These are phyloP conservation scores for Buathra laborator DNA, from an alignment of 2,888 invertebrate genomes.

Conservation along the genomic window DNA sequence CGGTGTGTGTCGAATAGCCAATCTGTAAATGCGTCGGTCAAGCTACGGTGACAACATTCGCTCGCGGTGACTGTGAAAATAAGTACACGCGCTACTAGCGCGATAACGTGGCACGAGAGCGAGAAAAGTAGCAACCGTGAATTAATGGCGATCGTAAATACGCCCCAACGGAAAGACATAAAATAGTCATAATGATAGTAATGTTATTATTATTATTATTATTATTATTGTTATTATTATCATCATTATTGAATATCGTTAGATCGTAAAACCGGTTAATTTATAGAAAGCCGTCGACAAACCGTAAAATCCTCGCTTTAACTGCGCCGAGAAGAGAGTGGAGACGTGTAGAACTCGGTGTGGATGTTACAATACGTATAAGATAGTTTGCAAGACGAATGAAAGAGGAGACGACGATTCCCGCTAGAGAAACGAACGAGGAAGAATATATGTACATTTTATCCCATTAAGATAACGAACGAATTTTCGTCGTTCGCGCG, in stretches of 20 bases:
- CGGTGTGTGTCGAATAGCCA: slow-evolving; percentile 11
- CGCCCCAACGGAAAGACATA: slow-evolving; percentile 72
- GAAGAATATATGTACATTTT: slow-evolving; percentile 30
- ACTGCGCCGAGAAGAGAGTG: slow-evolving; percentile 41
- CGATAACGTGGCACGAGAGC: not conserved
- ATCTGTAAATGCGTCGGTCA: slow-evolving; percentile 24
- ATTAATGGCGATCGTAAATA: slow-evolving; percentile 75
- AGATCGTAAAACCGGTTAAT: slow-evolving; percentile 75
- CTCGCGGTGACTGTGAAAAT: slow-evolving; percentile 2
- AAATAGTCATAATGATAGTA: slow-evolving; percentile 76
- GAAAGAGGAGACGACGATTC: slow-evolving; percentile 1
- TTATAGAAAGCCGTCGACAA: slow-evolving; percentile 74
- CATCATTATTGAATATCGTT: slow-evolving; percentile 77
- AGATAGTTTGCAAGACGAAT: not conserved
- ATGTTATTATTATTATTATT: slow-evolving; percentile 62
- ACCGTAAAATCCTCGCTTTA: slow-evolving; percentile 69
- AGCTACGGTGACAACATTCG: slow-evolving; percentile 26
- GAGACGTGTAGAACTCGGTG: slow-evolving; percentile 16
- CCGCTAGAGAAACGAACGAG: not conserved
- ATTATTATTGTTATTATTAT: slow-evolving; percentile 76
- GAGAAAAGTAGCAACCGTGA: slow-evolving; percentile 67
- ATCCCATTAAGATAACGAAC: slow-evolving; percentile 70
- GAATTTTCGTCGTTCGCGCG: slow-evolving; percentile 55
- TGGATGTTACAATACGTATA: slow-evolving; percentile 22
- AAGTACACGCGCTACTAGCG: slow-evolving; percentile 21